Evolutionary conservation across 2,113 vertebrate genomes (phyloP), one percentile per base, ranked within the genome.

Genomic region (Noctilio leporinus): DNA sequence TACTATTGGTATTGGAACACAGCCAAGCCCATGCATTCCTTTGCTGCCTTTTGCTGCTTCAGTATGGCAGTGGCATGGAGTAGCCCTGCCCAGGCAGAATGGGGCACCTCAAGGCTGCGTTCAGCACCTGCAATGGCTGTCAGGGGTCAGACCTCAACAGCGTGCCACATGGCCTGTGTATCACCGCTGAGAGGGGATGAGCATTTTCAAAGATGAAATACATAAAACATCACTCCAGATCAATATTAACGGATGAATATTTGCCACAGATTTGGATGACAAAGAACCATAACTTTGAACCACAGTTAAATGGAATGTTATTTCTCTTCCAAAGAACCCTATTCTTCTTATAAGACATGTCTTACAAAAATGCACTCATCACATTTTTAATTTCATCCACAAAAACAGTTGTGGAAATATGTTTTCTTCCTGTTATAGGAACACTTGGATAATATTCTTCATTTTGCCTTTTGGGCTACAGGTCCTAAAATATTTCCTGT

Each of bases 351-450:
- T 47, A 47, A 65, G 89, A 73, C 26, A 24, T 5, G 14, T 30
- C 43, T 55, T 38, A 47, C 22, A 33, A 73, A 70, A 47, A n/a
- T 38, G 33, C 5, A 45, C 81, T 80, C 75, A 22, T 64, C 65
- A 16, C 65, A 81, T 65, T 73, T 73, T 73, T 30, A 55, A 91
- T 82, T 40, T 81, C 75, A 57, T 40, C 40, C 67, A 67, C 59
- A 30, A 69, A 73, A 75, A 55, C 38, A 40, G 33, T 11, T 73
- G 30, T 33, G 51, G 76, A 67, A 40, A 45, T 47, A 47, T 72
- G 16, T 30, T 64, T 86, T 77, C 22, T 64, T 78, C 62, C 40
- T 57, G 33, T 65, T 75, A 67, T 6, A 49, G 33, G 73, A 55
- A 82, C 14, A 87, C 20, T 55, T 55, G 49, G 5, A 64, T 7